Evolutionary conservation across 2,888 invertebrate genomes (phyloP), one percentile per base, ranked within the genome.

Genomic region (Acanthacorydalis orientalis): DNA sequence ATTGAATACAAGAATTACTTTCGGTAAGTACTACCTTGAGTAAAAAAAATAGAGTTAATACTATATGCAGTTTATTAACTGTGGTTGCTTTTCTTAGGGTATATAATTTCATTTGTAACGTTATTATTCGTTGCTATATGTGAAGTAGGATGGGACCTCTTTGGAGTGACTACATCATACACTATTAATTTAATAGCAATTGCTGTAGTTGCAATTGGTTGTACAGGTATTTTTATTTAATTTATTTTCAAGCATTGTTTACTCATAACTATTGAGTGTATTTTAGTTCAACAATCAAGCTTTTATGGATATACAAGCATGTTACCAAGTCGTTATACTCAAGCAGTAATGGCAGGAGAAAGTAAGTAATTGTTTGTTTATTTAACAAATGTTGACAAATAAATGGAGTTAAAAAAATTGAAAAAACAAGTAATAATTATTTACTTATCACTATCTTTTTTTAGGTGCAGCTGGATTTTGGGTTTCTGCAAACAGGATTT

Each of bases 311-410:
- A 89, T 62, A 88, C 91, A 1, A 89, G 90, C 50, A 91, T 91
- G 79, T 68, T 92, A 51, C 92, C 92, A 16, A 80, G 84, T 52
- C 71, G 83, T 53, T 92, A 91, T 59, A 92, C 91, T 0, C 91
- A 92, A 64, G 91, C 92, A 33, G 89, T 92, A 1, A 92, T 92
- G 92, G 85, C 86, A 6, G 92, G 92, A 50, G 92, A 92, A 74
- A 92, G 91, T 83, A 70, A 74, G 75, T 69, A 50, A n/a, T n/a
- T n/a, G 10, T 11, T 34, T 37, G 40, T 50, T 45, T 48, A 43
- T 15, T 45, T 15, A 1, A 10, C n/a, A n/a, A n/a, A n/a, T n/a
- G n/a, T n/a, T n/a, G n/a, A n/a, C n/a, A n/a, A n/a, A n/a, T n/a
- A n/a, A n/a, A n/a, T n/a, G n/a, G n/a, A n/a, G n/a, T n/a, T n/a